Evolutionary conservation across 2,797 vertebrate species (phyloP).

Genomic region (Gallinago nigripennis): DNA sequence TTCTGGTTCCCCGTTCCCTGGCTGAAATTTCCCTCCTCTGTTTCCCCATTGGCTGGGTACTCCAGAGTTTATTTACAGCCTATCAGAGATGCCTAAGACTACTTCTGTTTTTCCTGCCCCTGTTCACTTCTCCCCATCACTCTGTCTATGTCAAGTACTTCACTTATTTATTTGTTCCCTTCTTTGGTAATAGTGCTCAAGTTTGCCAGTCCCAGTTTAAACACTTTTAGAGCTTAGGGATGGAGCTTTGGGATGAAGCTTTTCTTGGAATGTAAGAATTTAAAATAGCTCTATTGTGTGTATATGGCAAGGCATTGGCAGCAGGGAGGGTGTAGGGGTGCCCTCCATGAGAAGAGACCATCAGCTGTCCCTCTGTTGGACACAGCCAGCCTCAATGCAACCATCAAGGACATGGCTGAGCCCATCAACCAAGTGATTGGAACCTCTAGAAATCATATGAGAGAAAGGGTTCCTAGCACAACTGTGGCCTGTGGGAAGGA

Average conservation of each 20-base stretch:
- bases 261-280: neutral
- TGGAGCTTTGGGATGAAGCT: neutral
- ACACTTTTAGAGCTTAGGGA: too few relatives aligned
- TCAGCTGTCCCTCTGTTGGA: fast-evolving
- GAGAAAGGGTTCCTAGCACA: neutral
- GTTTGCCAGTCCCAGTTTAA: too few relatives aligned
- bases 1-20: too few relatives aligned
- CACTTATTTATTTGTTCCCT: too few relatives aligned
- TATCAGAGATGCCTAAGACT: too few relatives aligned
- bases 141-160: too few relatives aligned
- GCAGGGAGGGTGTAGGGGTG: neutral
- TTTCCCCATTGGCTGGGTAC: too few relatives aligned
- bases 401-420: neutral
- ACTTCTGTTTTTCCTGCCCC: too few relatives aligned
- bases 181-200: too few relatives aligned
- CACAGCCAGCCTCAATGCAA: neutral
- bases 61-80: too few relatives aligned
- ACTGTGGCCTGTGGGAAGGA: neutral
- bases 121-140: too few relatives aligned
- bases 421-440: neutral
- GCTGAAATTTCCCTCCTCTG: too few relatives aligned
- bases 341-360: neutral
- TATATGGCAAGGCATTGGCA: neutral
- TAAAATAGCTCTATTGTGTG: neutral
- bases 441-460: neutral